A percentile compares a stretch with the other conserved stretches of the same genome.
Evolutionary conservation across 53 echinoderm and acorn worm species (phyloP).

Genomic region (Crossaster papposus): DNA sequence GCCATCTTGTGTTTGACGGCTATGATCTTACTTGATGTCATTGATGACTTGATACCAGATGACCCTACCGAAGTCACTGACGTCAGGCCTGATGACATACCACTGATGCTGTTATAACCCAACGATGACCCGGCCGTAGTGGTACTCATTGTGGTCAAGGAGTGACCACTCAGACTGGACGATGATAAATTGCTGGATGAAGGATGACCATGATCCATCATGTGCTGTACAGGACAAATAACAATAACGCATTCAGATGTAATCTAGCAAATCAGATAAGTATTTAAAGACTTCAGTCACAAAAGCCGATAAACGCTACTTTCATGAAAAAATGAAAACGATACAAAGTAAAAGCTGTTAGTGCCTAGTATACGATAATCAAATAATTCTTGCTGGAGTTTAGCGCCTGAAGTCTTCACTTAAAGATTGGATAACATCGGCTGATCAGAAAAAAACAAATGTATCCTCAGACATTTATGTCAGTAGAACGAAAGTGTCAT

Average conservation of each 20-base stretch:
- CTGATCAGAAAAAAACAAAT: constrained; percentile 38
- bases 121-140: constrained; percentile 27
- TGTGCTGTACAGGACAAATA: background rate
- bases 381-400: too few species aligned
- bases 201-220: constrained; percentile 40
- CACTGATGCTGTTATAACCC: constrained; percentile 54
- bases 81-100: constrained; percentile 50
- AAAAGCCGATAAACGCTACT: too few species aligned
- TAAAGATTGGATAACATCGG: background rate
- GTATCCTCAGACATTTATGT: constrained; percentile 49
- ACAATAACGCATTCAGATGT: background rate
- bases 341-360: too few species aligned
- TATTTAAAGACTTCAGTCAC: background rate
- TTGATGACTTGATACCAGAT: constrained; percentile 32
- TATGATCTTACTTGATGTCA: constrained; percentile 46
- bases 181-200: constrained; percentile 18
- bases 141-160: background rate
- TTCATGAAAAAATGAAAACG: too few species aligned
- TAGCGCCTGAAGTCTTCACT: too few species aligned
- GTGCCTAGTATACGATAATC: too few species aligned
- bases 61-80: constrained; percentile 52
- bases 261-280: background rate
- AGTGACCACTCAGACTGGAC: constrained; percentile 54
- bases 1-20: background rate
- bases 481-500: constrained; percentile 77